Conservation (phyloP, 2,888 invertebrate species). For the Cistogaster globosa region DNA sequence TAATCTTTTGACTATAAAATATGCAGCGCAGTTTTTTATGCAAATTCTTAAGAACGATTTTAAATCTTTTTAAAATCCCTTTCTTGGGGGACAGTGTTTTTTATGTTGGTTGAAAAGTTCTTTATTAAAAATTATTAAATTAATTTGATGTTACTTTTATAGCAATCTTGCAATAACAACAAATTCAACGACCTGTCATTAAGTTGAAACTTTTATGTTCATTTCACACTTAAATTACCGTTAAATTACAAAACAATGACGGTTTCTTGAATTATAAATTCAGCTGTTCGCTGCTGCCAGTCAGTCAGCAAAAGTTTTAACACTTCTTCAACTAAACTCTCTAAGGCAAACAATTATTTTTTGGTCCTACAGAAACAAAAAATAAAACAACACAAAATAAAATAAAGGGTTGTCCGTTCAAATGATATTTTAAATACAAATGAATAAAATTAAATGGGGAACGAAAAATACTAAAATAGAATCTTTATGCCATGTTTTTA, state of each 20-base stretch:
- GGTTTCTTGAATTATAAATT: slow-evolving; percentile 51
- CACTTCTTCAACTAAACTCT: slow-evolving; percentile 64
- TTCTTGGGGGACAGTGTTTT: slow-evolving; percentile 28
- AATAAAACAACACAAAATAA: not conserved
- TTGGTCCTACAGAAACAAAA: not conserved
- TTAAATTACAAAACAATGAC: slow-evolving; percentile 59
- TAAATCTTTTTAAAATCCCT: slow-evolving; percentile 42
- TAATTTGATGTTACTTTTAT: slow-evolving; percentile 63
- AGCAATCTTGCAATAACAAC: slow-evolving; percentile 9
- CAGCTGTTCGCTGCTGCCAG: slow-evolving; percentile 43
- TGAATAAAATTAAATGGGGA: not conserved
- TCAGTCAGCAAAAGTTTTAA: slow-evolving; percentile 64
- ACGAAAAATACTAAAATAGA: slow-evolving; percentile 15
- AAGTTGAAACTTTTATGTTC: slow-evolving; percentile 50
- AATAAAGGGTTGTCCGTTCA: slow-evolving; percentile 68
- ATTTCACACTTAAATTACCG: slow-evolving; percentile 51
- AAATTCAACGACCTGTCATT: slow-evolving; percentile 29
- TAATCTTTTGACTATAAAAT: not conserved
- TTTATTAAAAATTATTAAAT: slow-evolving; percentile 54
- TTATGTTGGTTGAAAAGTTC: not conserved
- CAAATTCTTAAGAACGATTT: slow-evolving; percentile 35
- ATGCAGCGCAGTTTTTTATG: slow-evolving; percentile 45
- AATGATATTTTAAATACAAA: slow-evolving; percentile 43
- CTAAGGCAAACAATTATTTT: slow-evolving; percentile 56
- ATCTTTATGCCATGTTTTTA: slow-evolving; percentile 15